A percentile compares a stretch with the other conserved stretches of the same genome.
These are phyloP conservation scores for Cariama cristata DNA, from an alignment of 2,113 vertebrate species.

Conservation along the genomic window DNA sequence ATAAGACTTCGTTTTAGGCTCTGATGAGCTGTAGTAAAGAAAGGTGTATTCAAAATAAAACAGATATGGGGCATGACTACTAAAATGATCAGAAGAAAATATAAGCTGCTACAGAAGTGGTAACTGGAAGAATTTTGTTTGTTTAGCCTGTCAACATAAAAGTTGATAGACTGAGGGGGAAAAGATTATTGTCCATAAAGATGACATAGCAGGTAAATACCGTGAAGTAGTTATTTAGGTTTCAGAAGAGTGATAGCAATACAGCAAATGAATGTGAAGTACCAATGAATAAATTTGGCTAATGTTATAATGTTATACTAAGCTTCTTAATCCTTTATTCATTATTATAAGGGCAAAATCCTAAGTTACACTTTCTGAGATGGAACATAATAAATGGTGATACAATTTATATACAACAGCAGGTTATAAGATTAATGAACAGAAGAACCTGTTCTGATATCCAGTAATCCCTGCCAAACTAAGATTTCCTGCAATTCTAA, in stretches of 20 bases:
- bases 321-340: background rate
- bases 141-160: background rate
- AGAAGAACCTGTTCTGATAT: background rate
- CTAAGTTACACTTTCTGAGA: background rate
- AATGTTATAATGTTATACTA: background rate
- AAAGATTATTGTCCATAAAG: background rate
- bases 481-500: background rate
- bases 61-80: background rate
- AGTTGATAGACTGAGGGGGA: background rate
- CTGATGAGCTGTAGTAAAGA: background rate
- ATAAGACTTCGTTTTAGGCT: background rate
- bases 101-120: background rate
- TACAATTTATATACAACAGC: background rate
- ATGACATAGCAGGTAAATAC: background rate
- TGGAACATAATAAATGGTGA: background rate
- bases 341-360: background rate
- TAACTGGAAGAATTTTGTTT: background rate
- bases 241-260: background rate
- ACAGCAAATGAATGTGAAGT: background rate
- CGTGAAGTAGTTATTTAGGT: background rate
- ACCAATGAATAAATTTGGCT: background rate
- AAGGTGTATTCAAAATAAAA: background rate
- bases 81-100: background rate
- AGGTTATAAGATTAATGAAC: background rate
- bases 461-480: background rate